These are phyloP conservation scores for Temnothorax rugatulus DNA, from an alignment of 2,888 invertebrate genomes.

Conservation along the genomic window DNA sequence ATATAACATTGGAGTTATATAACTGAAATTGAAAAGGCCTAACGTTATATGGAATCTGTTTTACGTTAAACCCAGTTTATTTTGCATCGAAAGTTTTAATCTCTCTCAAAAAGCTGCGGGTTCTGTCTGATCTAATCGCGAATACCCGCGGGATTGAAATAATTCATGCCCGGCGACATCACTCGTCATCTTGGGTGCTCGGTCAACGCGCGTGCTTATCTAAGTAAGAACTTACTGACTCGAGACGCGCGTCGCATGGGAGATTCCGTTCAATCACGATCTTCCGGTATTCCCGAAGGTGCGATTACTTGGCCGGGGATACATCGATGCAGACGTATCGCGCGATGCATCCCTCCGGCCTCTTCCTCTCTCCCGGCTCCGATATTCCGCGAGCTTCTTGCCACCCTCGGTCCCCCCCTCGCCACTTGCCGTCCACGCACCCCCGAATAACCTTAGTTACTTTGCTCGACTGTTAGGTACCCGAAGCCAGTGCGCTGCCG, in stretches of 20 bases:
- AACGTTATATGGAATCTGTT: not conserved
- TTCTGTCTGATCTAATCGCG: conserved; percentile 25
- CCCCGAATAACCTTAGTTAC: conserved; percentile 85
- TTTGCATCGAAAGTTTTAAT: conserved; percentile 42
- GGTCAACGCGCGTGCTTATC: not conserved
- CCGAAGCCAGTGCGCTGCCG: conserved; percentile 81
- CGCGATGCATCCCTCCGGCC: conserved; percentile 73
- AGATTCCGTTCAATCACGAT: conserved; percentile 79
- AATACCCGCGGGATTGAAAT: conserved; percentile 45
- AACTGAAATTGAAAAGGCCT: not conserved
- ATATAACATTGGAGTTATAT: not conserved
- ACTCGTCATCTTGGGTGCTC: conserved; percentile 37
- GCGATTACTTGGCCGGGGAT: conserved; percentile 79
- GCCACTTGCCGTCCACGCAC: conserved; percentile 71
- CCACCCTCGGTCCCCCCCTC: conserved; percentile 59
- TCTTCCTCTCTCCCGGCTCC: conserved; percentile 46
- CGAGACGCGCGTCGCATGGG: conserved; percentile 50
- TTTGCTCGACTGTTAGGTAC: conserved; percentile 84
- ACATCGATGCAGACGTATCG: conserved; percentile 74
- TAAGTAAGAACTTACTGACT: conserved; percentile 47
- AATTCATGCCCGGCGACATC: not conserved
- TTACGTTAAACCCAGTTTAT: conserved; percentile 17
- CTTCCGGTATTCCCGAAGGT: conserved; percentile 79
- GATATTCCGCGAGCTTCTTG: conserved; percentile 61
- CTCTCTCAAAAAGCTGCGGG: not conserved